Base-by-base conservation (phyloP, 2,888 invertebrate genomes). In the Spodoptera picta region DNA sequence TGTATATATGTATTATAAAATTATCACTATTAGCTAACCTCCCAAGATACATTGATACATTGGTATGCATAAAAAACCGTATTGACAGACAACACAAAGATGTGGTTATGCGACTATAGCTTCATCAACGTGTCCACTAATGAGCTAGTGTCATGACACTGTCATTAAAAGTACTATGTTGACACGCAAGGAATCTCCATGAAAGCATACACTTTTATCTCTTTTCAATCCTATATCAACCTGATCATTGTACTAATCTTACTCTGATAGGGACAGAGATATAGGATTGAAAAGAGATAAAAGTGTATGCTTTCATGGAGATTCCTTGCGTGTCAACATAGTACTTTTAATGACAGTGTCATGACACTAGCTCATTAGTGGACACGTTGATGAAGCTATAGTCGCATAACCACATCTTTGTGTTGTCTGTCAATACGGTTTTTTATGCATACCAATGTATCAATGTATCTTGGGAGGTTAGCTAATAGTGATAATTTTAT, bases 351-450 rank as follows among this genome's bases (percentile, higher is more conserved):
- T 65, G 53, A 65, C 48, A 68, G n/a, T 42, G 52, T 44, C 64
- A 52, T 58, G 65, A 59, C 45, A 70, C 69, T 69, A 70, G 60
- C 61, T 80, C 63, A 70, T 72, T 77, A 65, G 41, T 31, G 11
- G n/a, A 43, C 59, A 60, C 51, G 51, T 65, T 62, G 66, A 77
- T 77, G 75, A 71, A 56, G 75, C 60, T 69, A n/a, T 46, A 65
- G 64, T 59, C 70, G 55, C 65, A 74, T 67, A 77, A 58, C 63
- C 54, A 63, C 27, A 41, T 45, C 49, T 65, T 71, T 77, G 58
- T 65, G 36, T 12, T 12, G 7, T 45, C 14, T 62, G 53, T 56
- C 41, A 14, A 46, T 43, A 58, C 58, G 0, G 61, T 69, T 78
- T 78, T 79, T 77, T 77, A 62, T 14, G 41, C 27, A 55, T 60